These are phyloP conservation scores for Meta bourneti DNA, from an alignment of 2,888 invertebrate genomes.

Conservation along the genomic window DNA sequence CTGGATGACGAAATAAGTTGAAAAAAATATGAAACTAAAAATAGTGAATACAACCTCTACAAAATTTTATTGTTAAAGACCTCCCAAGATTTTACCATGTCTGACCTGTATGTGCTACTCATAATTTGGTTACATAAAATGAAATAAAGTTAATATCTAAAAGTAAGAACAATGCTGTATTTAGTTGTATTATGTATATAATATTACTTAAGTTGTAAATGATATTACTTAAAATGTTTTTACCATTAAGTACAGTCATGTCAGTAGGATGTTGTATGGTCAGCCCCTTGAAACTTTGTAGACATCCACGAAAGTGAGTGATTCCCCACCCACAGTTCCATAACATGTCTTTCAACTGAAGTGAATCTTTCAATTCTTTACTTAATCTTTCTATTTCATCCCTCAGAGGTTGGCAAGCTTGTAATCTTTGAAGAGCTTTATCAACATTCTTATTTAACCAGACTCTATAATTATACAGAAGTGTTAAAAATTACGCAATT, in stretches of 20 bases:
- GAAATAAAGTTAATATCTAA: neutral
- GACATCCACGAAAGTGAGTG: slow-evolving; percentile 93
- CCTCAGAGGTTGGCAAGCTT: slow-evolving; percentile 85
- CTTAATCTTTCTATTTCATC: slow-evolving; percentile 88
- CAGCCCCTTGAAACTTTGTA: slow-evolving; percentile 90
- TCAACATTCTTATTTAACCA: slow-evolving; percentile 89
- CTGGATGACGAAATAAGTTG: too few species aligned
- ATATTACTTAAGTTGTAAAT: too few species aligned
- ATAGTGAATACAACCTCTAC: too few species aligned
- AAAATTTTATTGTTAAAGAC: too few species aligned
- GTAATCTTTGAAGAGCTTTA: slow-evolving; percentile 86
- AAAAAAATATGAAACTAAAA: too few species aligned
- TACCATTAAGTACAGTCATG: slow-evolving; percentile 85
- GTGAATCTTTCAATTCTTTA: slow-evolving; percentile 83
- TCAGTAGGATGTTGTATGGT: slow-evolving; percentile 87
- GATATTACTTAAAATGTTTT: neutral
- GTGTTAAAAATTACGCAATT: neutral
- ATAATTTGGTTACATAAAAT: too few species aligned
- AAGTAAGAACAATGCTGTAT: neutral
- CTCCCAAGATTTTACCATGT: too few species aligned
- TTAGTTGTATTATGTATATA: too few species aligned
- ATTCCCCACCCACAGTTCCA: slow-evolving; percentile 81
- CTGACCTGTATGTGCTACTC: too few species aligned
- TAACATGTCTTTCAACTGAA: slow-evolving; percentile 84
- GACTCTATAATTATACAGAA: slow-evolving; percentile 76